Base-by-base conservation (phyloP, 37 sponge, comb jelly and placozoan genomes). In the Theonella swinhoei region DNA sequence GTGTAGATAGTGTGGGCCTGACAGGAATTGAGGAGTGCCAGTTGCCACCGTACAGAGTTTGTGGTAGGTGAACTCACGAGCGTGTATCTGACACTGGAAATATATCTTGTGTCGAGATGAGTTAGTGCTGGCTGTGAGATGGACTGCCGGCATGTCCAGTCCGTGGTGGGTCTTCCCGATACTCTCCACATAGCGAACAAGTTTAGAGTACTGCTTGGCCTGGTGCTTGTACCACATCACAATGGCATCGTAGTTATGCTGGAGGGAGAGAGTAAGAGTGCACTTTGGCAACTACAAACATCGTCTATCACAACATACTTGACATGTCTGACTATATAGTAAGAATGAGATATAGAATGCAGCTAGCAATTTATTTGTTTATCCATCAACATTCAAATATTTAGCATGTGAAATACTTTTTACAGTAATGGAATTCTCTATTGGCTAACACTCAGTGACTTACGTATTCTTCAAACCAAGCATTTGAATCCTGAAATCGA, bases 71-170 rank as follows among this genome's bases (percentile, higher is more conserved):
- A 3, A 79, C 94, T 83, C 35, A 90, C 94, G 70, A 47, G 94
- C 94, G 64, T 94, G 94, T 24, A 94, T 90, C 70, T 90, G 88
- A 40, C 94, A 94, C 82, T 94, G 94, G 30, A 90, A 69, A 78
- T 94, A 94, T 40, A 94, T 75, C 31, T 64, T 81, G 38, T 69
- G 54, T n/a, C 23, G 62, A 17, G 42, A n/a, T n/a, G 63, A 39
- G 14, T 77, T 25, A 0, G 32, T 47, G 23, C 42, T 35, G 19
- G 82, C 87, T 38, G 87, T 81, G 39, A 94, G 76, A 66, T 88
- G 85, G 1, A 94, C 85, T 68, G 91, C 91, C 34, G 91, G 91
- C 85, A 85, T 83, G 34, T 81, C 83, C 37, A 91, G 47, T 0
- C 84, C 87, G 64, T 88, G 78, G 25, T 14, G 1, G 1, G 91